Percentiles rank a stretch among this genome's conserved stretches.
These are phyloP conservation scores for Danio tinwini DNA, from an alignment of 2,797 vertebrate genomes.

Conservation along the genomic window DNA sequence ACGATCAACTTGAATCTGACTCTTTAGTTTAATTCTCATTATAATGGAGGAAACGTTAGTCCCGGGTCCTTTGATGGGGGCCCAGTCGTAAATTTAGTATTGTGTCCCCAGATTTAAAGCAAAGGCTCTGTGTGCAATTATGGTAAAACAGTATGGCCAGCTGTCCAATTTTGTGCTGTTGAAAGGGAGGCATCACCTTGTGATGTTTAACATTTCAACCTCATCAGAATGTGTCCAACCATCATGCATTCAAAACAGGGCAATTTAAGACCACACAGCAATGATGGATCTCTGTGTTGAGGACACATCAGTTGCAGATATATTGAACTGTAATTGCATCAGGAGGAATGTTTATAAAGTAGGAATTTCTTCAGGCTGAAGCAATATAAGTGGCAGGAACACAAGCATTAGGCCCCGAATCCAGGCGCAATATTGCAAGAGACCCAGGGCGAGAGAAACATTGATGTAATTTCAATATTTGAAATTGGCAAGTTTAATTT, in stretches of 20 bases:
- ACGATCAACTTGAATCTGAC: conserved; percentile 67
- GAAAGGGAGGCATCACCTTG: background rate
- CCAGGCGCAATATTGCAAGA: conserved; percentile 88
- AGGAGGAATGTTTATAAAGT: conserved; percentile 53
- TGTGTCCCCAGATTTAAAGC: background rate
- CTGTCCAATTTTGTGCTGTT: conserved; percentile 10
- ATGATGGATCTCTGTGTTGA: conserved; percentile 31
- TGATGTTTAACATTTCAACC: conserved; percentile 19
- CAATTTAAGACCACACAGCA: conserved; percentile 30
- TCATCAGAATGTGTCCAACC: conserved; percentile 6
- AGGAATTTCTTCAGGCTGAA: conserved; percentile 63
- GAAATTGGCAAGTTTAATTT: conserved; percentile 99
- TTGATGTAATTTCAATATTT: conserved; percentile 98
- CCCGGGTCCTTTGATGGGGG: background rate
- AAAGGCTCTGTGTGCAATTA: background rate
- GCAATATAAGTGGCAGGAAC: conserved; percentile 73
- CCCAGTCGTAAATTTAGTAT: background rate
- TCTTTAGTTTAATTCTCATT: background rate
- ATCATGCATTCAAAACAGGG: conserved; percentile 21
- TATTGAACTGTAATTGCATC: conserved; percentile 49
- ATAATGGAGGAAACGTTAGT: background rate
- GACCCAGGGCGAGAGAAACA: conserved; percentile 89
- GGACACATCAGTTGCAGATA: conserved; percentile 38
- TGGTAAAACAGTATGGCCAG: background rate
- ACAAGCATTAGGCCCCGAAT: conserved; percentile 76